Evolutionary conservation across 2,113 vertebrate species (phyloP), one percentile per base, ranked within the genome.

Genomic region (Cyprinodon variegatus): DNA sequence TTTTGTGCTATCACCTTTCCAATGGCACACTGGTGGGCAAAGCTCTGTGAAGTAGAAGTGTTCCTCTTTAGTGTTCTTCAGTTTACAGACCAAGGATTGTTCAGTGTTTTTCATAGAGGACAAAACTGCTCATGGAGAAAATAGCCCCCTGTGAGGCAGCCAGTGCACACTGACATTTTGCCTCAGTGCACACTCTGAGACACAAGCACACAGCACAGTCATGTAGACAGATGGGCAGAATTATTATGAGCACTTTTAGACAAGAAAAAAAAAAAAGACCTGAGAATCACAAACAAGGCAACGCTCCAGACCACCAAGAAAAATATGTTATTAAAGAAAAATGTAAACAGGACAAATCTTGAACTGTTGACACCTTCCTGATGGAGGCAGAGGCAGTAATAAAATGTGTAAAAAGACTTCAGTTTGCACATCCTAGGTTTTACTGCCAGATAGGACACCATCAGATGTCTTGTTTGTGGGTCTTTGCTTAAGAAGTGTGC

Each of bases 121-220:
- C 78, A 22, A 80, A 88, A 75, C 74, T 78, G 82, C 82, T 91
- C 88, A 86, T 81, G 91, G 82, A 83, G 86, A 90, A 89, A 91
- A 91, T 86, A 87, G 75, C 79, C 85, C 85, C 80, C 79, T 83
- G 71, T 84, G 81, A 86, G 78, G 78, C 74, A 45, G 4, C 50
- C 76, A 74, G 65, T 64, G 65, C 66, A 59, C 14, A 60, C 63
- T 78, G 82, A 81, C 82, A 83, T 80, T 79, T 74, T 71, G 68
- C 46, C 61, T 48, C 75, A 60, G 12, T 68, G 71, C 74, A 78
- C 79, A 39, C 72, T 48, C 29, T 45, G 9, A 63, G 66, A 65
- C 68, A 67, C 68, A 70, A 77, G 70, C 50, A 66, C 65, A 67
- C 68, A 67, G 36, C 68, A 60, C 20, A 46, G n/a, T 36, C 38